phyloP scores from a whole-genome alignment of 2,888 invertebrate genomes.

The Dorcus hopei region DNA sequence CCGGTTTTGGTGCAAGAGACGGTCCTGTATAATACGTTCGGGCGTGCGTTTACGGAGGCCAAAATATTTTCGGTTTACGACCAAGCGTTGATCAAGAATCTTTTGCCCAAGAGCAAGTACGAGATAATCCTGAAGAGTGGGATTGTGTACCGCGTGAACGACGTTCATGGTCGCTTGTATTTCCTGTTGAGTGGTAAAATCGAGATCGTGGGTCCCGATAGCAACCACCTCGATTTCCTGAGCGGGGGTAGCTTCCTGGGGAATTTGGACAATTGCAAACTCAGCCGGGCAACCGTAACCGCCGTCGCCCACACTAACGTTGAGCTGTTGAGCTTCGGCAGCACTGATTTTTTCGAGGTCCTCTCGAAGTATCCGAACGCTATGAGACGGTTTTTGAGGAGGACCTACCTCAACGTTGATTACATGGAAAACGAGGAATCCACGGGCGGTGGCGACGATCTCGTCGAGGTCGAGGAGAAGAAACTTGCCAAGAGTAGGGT shows the following conservation, averaged over 20 bases:
- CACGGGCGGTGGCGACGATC: neutral
- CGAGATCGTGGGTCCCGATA: slow-evolving; percentile 31
- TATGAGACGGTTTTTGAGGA: slow-evolving; percentile 10
- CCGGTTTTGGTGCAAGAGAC: slow-evolving; percentile 25
- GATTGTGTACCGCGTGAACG: slow-evolving; percentile 24
- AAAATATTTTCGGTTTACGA: slow-evolving; percentile 18
- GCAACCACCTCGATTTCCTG: slow-evolving; percentile 22
- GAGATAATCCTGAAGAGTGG: slow-evolving; percentile 16
- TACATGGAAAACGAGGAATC: slow-evolving; percentile 17
- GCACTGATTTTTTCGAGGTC: slow-evolving; percentile 21
- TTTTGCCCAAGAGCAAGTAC: slow-evolving; percentile 17
- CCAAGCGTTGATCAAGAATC: slow-evolving; percentile 21
- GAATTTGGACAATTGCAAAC: slow-evolving; percentile 24
- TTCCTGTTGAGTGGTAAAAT: slow-evolving; percentile 27
- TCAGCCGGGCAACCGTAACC: slow-evolving; percentile 26
- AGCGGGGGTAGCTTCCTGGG: slow-evolving; percentile 31
- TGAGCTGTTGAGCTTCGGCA: slow-evolving; percentile 24
- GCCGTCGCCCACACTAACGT: slow-evolving; percentile 32
- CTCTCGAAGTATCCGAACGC: slow-evolving; percentile 22
- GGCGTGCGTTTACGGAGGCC: slow-evolving; percentile 15
- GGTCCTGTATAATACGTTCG: slow-evolving; percentile 24
- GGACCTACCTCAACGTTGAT: slow-evolving; percentile 23
- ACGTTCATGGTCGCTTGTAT: slow-evolving; percentile 26
- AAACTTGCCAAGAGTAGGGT: neutral
- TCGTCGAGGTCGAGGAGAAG: neutral